These are phyloP conservation scores for Lacerta agilis DNA, from an alignment of 2,797 vertebrate genomes.

Conservation along the genomic window DNA sequence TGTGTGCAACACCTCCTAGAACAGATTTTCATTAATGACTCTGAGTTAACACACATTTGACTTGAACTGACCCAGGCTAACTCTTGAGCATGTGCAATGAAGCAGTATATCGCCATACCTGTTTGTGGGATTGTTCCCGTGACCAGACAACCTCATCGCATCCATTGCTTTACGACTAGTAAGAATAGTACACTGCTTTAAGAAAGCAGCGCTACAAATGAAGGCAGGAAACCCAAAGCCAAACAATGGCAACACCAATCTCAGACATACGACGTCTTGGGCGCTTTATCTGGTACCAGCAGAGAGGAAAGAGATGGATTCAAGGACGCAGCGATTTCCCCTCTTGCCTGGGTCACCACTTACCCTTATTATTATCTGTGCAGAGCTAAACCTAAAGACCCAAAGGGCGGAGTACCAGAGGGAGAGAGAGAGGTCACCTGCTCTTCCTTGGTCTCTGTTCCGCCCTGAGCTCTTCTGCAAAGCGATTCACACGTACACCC, in stretches of 20 bases:
- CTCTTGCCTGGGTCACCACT: not conserved
- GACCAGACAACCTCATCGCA: not conserved
- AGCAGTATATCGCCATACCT: not conserved
- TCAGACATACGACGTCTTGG: not conserved
- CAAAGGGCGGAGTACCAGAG: not conserved
- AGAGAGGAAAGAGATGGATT: not conserved
- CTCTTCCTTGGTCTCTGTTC: not conserved
- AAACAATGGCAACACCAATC: not conserved
- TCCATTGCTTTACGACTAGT: not conserved
- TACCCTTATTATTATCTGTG: not conserved
- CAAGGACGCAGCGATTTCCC: not conserved
- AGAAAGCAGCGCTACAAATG: not conserved
- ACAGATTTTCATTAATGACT: not conserved
- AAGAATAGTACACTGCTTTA: not conserved
- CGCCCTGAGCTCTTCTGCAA: not conserved
- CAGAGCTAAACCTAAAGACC: not conserved
- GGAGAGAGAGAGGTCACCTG: not conserved
- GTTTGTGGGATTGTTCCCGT: not conserved
- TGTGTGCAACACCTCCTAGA: not conserved
- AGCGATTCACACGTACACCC: constrained; percentile 2
- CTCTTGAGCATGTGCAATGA: not conserved
- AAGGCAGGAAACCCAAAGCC: not conserved
- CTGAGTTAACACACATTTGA: not conserved
- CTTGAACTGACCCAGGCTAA: not conserved
- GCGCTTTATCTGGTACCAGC: not conserved